Conservation (phyloP, 2,113 vertebrate species). For the Alexandromys fortis region DNA sequence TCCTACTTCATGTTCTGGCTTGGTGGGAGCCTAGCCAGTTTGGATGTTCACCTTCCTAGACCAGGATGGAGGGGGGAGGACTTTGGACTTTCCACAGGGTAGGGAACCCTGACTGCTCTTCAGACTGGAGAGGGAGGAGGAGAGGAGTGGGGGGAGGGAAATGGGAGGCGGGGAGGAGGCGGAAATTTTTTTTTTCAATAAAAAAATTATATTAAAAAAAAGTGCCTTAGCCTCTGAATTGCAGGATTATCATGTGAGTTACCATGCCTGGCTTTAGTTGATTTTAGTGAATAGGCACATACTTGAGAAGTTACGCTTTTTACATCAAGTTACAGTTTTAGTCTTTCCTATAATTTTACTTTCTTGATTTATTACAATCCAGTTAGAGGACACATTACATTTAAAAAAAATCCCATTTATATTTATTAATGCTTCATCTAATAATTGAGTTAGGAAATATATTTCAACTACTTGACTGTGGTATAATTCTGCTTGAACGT, state of each 20-base stretch:
- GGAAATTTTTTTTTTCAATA: too few species aligned
- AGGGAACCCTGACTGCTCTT: too few species aligned
- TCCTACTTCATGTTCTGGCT: too few species aligned
- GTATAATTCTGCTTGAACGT: background rate
- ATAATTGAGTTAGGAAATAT: background rate
- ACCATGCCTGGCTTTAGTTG: background rate
- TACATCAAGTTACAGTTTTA: conserved; percentile 1
- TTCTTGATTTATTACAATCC: background rate
- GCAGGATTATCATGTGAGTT: background rate
- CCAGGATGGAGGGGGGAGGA: too few species aligned
- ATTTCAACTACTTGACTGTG: background rate
- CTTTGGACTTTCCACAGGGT: too few species aligned
- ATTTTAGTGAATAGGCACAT: background rate
- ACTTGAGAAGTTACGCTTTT: background rate
- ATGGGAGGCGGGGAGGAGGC: too few species aligned
- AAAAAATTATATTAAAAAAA: too few species aligned
- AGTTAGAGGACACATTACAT: background rate
- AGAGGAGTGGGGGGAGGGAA: too few species aligned
- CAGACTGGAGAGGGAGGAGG: too few species aligned
- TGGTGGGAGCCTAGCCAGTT: too few species aligned
- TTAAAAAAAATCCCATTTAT: background rate
- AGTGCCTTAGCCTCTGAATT: too few species aligned
- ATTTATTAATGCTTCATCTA: background rate
- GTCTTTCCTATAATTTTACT: background rate
- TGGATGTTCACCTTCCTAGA: too few species aligned